Percentiles rank a stretch among this genome's conserved stretches.
phyloP scores from a whole-genome alignment of 1,140 invertebrate species.

The Nautilus pompilius region DNA sequence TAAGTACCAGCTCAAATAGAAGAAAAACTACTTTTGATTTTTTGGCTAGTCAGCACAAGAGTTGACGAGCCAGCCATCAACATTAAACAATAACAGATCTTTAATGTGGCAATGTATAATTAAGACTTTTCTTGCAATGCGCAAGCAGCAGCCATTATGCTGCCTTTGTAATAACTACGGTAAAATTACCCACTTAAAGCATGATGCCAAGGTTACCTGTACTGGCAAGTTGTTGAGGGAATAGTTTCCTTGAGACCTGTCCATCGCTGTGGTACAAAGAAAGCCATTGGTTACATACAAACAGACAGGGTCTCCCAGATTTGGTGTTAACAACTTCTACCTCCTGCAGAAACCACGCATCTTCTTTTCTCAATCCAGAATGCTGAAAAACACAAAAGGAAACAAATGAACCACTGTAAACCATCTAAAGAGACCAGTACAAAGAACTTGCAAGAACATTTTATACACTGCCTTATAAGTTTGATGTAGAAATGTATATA shows the following conservation, averaged over 20 bases:
- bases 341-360: constrained; percentile 54
- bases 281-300: constrained; percentile 53
- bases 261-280: constrained; percentile 51
- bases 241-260: constrained; percentile 43
- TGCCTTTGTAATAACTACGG: too few species aligned
- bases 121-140: too few species aligned
- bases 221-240: constrained; percentile 39
- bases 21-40: too few species aligned
- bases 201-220: constrained; percentile 34
- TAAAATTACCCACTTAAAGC: background rate
- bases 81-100: too few species aligned
- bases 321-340: constrained; percentile 51
- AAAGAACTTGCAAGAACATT: background rate
- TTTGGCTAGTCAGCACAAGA: too few species aligned
- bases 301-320: constrained; percentile 49
- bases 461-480: background rate
- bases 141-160: too few species aligned
- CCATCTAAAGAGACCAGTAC: background rate
- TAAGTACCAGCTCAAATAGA: too few species aligned
- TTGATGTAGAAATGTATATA: background rate
- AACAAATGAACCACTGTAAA: background rate
- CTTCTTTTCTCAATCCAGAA: constrained; percentile 46
- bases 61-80: too few species aligned
- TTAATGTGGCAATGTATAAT: too few species aligned
- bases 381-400: constrained; percentile 34